Base-by-base conservation (phyloP, 2,113 vertebrate genomes). In the Excalfactoria chinensis region DNA sequence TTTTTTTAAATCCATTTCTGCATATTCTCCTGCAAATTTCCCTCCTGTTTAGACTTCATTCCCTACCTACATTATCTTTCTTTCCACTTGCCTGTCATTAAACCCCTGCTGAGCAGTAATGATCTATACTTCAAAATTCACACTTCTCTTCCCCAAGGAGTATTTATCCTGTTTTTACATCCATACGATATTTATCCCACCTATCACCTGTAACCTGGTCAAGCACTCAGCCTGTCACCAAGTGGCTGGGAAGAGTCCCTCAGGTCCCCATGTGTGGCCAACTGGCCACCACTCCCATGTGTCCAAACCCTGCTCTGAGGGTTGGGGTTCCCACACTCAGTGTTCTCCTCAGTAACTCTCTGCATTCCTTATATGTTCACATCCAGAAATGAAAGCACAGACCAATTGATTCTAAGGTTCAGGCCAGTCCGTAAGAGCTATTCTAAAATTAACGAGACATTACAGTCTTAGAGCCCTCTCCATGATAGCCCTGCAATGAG, bases 81-180 rank as follows among this genome's bases (percentile, higher is more conserved):
- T 93, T 96, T 86, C 46, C 8, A 44, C 87, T 95, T 78, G 71
- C 75, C 88, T 93, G 88, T 83, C 91, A 90, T 75, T 91, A 96
- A 93, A 86, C 80, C 81, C 90, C 88, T 69, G 67, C 90, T 89
- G 62, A 96, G 89, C 75, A 80, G 82, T 89, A 91, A 95, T 6
- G 93, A 95, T 86, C 96, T 95, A 86, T 86, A 94, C 84, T 86
- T 87, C 64, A 90, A 96, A 96, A 69, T 53, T 51, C 10, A 56
- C 89, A 93, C 82, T 95, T 83, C 71, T 76, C 51, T 15, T 60
- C 85, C 79, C 64, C 46, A 77, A 86, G 70, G 51, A 13, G 4
- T 51, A 46, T 59, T 91, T 67, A 88, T 13, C 59, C 48, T 35
- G 71, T 80, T 34, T 80, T 49, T 7, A 89, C 78, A 81, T 40